phyloP scores from a whole-genome alignment of 2,113 vertebrate genomes.

The Carollia perspicillata region DNA sequence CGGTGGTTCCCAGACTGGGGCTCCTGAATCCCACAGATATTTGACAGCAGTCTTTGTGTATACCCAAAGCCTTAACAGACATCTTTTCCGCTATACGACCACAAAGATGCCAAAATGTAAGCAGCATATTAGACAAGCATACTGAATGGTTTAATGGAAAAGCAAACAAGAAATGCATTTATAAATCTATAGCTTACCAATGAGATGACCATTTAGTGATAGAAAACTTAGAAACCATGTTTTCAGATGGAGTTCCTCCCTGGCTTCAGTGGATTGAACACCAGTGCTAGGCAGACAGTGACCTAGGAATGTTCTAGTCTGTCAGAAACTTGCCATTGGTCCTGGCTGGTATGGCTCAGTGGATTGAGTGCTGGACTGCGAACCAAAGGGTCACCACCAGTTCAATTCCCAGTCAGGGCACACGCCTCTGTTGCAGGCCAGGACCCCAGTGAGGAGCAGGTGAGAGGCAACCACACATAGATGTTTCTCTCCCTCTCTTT shows the following conservation, averaged over 20 bases:
- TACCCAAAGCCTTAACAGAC: background rate
- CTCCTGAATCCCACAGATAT: background rate
- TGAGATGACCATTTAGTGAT: background rate
- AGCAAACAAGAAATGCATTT: background rate
- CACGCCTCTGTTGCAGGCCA: no score
- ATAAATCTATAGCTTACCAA: background rate
- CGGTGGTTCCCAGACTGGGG: background rate
- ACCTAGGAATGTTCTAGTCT: background rate
- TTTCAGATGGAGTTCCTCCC: background rate
- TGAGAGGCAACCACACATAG: no score
- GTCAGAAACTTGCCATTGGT: constrained; percentile 14
- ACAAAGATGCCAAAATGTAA: background rate
- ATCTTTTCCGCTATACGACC: background rate
- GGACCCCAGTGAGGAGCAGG: no score
- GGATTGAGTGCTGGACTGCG: no score
- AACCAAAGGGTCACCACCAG: no score
- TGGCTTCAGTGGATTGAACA: background rate
- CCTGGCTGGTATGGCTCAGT: no score
- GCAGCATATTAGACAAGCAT: background rate
- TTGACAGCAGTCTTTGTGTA: background rate
- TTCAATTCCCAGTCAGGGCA: no score
- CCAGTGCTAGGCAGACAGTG: background rate
- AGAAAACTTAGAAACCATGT: background rate
- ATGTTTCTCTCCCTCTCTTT: no score
- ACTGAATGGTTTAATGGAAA: background rate